phyloP scores from a whole-genome alignment of 2,797 vertebrate genomes.

The Rhabdomys pumilio region DNA sequence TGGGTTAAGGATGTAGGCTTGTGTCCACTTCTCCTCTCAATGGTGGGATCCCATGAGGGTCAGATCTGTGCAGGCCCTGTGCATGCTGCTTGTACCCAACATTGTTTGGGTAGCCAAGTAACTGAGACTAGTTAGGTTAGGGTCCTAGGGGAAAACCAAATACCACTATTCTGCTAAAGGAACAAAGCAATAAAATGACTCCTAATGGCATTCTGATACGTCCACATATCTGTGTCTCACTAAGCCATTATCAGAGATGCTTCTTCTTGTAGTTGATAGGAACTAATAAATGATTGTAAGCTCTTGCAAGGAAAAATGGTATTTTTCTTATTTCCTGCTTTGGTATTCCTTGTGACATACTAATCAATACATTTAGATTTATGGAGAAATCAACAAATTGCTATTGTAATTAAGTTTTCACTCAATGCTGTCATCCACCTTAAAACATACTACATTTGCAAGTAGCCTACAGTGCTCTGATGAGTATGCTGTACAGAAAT shows the following conservation, averaged over 20 bases:
- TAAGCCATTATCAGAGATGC: neutral
- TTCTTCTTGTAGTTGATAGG: neutral
- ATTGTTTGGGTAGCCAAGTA: neutral
- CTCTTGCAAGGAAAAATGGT: slow-evolving; percentile 59
- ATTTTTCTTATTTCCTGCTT: slow-evolving; percentile 69
- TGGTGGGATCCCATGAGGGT: neutral
- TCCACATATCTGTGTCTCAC: neutral
- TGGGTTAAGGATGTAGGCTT: neutral
- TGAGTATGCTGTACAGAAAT: slow-evolving; percentile 46
- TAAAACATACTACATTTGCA: slow-evolving; percentile 50
- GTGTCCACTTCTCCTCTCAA: neutral
- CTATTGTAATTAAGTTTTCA: slow-evolving; percentile 65
- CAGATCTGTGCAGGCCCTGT: neutral
- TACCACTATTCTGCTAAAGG: neutral
- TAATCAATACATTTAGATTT: slow-evolving; percentile 56
- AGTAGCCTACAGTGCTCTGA: neutral
- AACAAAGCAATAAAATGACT: neutral
- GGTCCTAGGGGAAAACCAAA: neutral
- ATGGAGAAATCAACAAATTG: slow-evolving; percentile 53
- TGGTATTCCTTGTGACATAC: slow-evolving; percentile 36
- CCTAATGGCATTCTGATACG: neutral
- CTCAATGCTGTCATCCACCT: neutral
- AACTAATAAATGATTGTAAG: slow-evolving; percentile 33
- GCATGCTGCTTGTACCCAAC: neutral
- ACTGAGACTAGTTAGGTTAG: neutral